These are phyloP conservation scores for Sceloporus undulatus DNA, from an alignment of 2,113 vertebrate species.

Conservation along the genomic window DNA sequence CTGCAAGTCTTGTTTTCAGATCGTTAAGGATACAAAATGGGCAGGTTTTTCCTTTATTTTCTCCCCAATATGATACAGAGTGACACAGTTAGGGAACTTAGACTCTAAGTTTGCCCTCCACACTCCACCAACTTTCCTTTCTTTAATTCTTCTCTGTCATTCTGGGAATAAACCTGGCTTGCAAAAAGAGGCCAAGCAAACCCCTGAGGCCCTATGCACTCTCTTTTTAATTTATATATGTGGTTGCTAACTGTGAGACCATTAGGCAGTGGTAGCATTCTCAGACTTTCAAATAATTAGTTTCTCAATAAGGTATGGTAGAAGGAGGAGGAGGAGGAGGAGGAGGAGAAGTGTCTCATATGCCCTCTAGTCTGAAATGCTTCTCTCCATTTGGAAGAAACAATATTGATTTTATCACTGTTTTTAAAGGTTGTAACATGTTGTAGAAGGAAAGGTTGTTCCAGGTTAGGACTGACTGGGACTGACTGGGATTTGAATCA, in stretches of 20 bases:
- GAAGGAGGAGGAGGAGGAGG: conserved; percentile 55
- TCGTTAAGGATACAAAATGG: not conserved
- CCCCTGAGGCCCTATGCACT: conserved; percentile 77
- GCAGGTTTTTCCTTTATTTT: not conserved
- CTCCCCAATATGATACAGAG: not conserved
- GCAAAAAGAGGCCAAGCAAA: conserved; percentile 78
- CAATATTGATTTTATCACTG: too few species aligned
- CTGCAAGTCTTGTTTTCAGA: not conserved
- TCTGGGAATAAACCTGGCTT: conserved; percentile 72
- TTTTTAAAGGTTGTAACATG: too few species aligned
- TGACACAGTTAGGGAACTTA: conserved; percentile 59
- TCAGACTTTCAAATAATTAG: conserved; percentile 84
- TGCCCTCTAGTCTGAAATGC: conserved; percentile 39
- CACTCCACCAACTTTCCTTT: conserved; percentile 69
- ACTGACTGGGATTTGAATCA: too few species aligned
- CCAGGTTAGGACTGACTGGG: too few species aligned
- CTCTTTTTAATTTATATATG: conserved; percentile 76
- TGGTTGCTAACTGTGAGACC: conserved; percentile 81
- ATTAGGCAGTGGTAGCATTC: conserved; percentile 79
- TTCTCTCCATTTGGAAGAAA: too few species aligned
- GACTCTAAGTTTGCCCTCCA: conserved; percentile 70
- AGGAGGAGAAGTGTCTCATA: conserved; percentile 46
- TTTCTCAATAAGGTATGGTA: conserved; percentile 73
- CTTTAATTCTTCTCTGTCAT: conserved; percentile 73
- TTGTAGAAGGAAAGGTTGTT: too few species aligned